Evolutionary conservation across 2,113 vertebrate genomes (phyloP).

Genomic region (Holacanthus passer): DNA sequence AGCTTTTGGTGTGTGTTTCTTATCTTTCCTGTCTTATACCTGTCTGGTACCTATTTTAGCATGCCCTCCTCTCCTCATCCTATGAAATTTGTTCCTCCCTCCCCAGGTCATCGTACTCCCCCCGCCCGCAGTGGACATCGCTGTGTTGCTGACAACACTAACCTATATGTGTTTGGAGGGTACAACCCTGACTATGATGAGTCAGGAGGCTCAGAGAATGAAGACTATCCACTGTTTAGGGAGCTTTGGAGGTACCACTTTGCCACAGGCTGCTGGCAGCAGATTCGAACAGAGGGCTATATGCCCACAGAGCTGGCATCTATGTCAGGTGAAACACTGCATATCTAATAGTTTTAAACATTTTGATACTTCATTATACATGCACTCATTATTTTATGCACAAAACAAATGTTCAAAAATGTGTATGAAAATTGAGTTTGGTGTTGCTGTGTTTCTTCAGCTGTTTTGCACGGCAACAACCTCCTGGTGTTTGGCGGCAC

Average conservation of each 20-base stretch:
- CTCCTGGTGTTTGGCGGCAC: conserved; percentile 97
- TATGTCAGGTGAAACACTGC: conserved; percentile 91
- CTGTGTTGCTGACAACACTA: conserved; percentile 95
- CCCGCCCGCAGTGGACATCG: conserved; percentile 96
- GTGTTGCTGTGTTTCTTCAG: conserved; percentile 75
- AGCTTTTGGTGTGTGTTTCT: neutral
- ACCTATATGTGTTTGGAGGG: conserved; percentile 96
- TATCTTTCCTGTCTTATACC: neutral
- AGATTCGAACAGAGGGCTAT: conserved; percentile 95
- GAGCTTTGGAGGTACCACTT: conserved; percentile 98
- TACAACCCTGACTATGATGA: conserved; percentile 98
- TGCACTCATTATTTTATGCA: neutral
- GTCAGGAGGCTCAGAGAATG: conserved; percentile 94
- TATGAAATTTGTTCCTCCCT: neutral
- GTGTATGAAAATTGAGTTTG: neutral
- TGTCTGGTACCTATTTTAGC: neutral
- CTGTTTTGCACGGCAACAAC: conserved; percentile 97
- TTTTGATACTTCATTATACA: neutral
- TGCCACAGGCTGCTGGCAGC: conserved; percentile 95
- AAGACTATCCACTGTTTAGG: conserved; percentile 96
- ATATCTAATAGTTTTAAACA: neutral
- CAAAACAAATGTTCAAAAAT: neutral
- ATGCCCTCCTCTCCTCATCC: neutral
- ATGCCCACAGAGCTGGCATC: conserved; percentile 98
- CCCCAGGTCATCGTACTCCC: conserved; percentile 89